Conservation (phyloP, 2,888 invertebrate species). For the Heteromurus nitidus region DNA sequence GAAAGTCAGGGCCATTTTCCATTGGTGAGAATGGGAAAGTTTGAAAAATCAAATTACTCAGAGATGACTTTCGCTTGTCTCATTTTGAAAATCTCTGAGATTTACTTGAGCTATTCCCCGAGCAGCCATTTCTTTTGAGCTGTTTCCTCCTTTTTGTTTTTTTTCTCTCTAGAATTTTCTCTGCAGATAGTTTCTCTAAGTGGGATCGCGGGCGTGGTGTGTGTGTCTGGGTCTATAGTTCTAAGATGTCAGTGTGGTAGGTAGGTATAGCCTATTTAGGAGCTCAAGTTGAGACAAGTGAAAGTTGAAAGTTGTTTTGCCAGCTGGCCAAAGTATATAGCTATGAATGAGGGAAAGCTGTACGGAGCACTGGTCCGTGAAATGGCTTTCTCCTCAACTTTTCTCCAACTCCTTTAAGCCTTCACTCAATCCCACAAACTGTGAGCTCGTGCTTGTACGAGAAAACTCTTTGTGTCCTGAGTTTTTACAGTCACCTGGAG, state of each 20-base stretch:
- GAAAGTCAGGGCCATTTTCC: no score
- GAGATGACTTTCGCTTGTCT: constrained; percentile 23
- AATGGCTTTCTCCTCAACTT: constrained; percentile 16
- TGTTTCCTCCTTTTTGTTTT: not conserved
- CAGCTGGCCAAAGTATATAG: constrained; percentile 6
- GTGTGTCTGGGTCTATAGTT: not conserved
- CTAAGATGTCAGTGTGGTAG: not conserved
- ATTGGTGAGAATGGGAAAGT: constrained; percentile 1
- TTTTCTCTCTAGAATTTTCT: not conserved
- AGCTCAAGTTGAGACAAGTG: constrained; percentile 10
- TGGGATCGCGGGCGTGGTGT: no score
- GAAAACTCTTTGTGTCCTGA: not conserved
- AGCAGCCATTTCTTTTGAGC: constrained; percentile 17
- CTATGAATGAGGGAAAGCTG: no score
- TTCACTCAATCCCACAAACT: not conserved
- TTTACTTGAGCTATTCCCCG: constrained; percentile 20
- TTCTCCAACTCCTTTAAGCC: not conserved
- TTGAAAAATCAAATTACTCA: constrained; percentile 20
- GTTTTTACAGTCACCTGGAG: constrained; percentile 17
- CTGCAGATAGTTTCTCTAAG: no score
- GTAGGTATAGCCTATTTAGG: not conserved
- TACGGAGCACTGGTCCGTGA: constrained; percentile 12
- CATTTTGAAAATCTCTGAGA: constrained; percentile 24
- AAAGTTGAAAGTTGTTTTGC: constrained; percentile 27
- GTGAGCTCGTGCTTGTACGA: not conserved